Conservation (phyloP, 2,797 vertebrate genomes). For the Pygocentrus nattereri region DNA sequence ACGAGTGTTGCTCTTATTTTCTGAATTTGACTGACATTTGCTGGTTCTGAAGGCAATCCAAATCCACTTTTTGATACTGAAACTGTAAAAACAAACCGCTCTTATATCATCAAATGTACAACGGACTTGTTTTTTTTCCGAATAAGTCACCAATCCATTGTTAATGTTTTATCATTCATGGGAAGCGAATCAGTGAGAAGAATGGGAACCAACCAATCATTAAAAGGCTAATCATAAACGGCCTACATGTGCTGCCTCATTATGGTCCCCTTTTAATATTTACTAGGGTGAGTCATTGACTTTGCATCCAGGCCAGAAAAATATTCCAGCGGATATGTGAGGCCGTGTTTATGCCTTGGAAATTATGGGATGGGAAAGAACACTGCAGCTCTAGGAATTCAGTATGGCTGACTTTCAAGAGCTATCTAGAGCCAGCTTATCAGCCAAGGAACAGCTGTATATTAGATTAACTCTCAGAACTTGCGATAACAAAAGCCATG, state of each 20-base stretch:
- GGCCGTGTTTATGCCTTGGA: constrained; percentile 25
- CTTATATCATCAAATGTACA: no score
- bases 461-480: constrained; percentile 43
- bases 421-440: constrained; percentile 20
- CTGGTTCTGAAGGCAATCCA: no score
- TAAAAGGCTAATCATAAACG: background rate
- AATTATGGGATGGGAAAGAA: constrained; percentile 33
- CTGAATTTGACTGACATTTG: no score
- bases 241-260: background rate
- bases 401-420: constrained; percentile 17
- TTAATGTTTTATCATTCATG: background rate
- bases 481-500: background rate
- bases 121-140: background rate
- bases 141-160: background rate
- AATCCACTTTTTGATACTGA: no score
- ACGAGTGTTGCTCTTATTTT: no score
- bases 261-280: constrained; percentile 8
- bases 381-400: constrained; percentile 19
- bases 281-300: constrained; percentile 21
- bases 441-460: constrained; percentile 53
- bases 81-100: no score
- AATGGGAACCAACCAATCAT: background rate
- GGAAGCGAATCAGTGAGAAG: background rate
- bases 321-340: constrained; percentile 9
- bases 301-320: constrained; percentile 27